Base-by-base conservation (phyloP, 2,797 vertebrate species). In the Sebastes jordani region DNA sequence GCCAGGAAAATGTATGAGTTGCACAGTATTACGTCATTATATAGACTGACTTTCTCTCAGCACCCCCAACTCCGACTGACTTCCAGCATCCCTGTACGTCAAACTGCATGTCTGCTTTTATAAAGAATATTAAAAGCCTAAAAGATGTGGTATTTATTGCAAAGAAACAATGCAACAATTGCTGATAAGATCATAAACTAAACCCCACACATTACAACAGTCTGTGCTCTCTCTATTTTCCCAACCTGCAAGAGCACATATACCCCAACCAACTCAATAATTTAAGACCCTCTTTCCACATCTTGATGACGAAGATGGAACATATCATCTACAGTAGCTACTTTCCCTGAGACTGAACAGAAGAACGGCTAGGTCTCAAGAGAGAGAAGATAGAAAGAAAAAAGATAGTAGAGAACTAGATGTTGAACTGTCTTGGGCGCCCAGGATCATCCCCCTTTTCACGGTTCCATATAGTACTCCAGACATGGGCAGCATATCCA, bases 231-330 rank as follows among this genome's bases (percentile, higher is more conserved):
- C 23, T 71, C 6, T 6, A 34, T 70, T 69, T 68, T 56, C 18
- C 29, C 54, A 25, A 42, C 13, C 54, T 55, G 18, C 61, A 71
- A 1, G 49, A 55, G 34, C 1, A 1, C 34, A 69, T 25, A 16
- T 6, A 22, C 9, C 58, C 56, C 22, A 64, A 38, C 7, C 61
- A 14, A 14, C 32, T 90, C 62, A 87, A 89, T 89, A 84, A 89
- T 87, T 84, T 4, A 86, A 65, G 11, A 38, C 6, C 13, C 11
- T 81, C 63, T 42, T 58, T 78, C 56, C 60, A 38, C 60, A 56
- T 73, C 16, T 36, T 61, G 60, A 74, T 62, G 67, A 64, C 6
- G 0, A 65, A 62, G 29, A 71, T 38, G 56, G 58, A 83, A 62
- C 25, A 60, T 16, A 71, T 46, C 32, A 52, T 58, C 61, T 3